Percentiles rank a stretch among this genome's conserved stretches.
phyloP scores from a whole-genome alignment of 2,888 invertebrate species.

The Drosophila formosana region DNA sequence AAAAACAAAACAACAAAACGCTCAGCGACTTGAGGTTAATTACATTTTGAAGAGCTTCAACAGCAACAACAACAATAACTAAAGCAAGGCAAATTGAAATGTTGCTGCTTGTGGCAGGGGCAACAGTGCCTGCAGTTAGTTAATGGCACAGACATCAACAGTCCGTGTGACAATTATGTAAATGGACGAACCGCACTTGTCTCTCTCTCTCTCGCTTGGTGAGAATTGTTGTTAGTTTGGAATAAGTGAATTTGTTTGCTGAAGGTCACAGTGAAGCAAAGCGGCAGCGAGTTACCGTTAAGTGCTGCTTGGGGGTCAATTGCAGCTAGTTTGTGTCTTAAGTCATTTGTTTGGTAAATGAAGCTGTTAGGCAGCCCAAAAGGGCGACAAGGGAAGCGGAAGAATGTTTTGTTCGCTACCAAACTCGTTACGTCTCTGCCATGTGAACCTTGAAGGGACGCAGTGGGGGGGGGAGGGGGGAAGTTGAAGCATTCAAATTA shows the following conservation, averaged over 20 bases:
- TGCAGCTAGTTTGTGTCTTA: constrained; percentile 74
- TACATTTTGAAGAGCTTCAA: constrained; percentile 73
- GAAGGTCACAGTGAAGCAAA: constrained; percentile 61
- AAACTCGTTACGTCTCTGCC: neutral
- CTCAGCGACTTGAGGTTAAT: constrained; percentile 65
- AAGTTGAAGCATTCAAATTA: neutral
- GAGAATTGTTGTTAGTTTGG: constrained; percentile 34
- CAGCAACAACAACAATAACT: constrained; percentile 29
- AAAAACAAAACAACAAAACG: constrained; percentile 24
- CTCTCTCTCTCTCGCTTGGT: constrained; percentile 9
- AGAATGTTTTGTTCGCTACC: constrained; percentile 1
- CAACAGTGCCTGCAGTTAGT: constrained; percentile 51
- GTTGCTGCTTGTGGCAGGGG: constrained; percentile 37
- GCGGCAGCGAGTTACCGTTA: constrained; percentile 62
- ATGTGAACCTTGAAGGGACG: neutral
- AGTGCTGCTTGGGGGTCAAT: constrained; percentile 64
- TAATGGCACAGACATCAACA: constrained; percentile 71
- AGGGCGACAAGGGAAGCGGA: neutral
- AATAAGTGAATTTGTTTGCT: constrained; percentile 69
- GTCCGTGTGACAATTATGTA: constrained; percentile 79
- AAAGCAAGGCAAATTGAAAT: constrained; percentile 70
- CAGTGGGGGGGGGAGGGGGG: neutral
- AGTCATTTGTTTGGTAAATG: constrained; percentile 65
- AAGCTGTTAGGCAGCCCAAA: constrained; percentile 47
- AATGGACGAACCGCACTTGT: constrained; percentile 70